Base-by-base conservation (phyloP, 2,797 vertebrate species). In the Channa striata region DNA sequence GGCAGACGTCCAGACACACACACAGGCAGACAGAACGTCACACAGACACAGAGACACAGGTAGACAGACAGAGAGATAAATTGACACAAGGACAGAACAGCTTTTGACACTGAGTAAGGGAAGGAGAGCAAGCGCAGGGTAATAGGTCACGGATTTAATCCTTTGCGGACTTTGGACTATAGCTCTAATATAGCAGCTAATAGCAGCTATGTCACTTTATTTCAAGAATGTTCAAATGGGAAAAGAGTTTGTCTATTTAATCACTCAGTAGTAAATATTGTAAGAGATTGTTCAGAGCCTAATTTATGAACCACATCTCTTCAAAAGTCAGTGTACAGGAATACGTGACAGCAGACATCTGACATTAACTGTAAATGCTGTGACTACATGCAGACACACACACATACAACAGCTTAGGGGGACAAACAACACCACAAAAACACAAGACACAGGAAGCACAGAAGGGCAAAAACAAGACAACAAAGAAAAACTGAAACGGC, bases 11-110 rank as follows among this genome's bases (percentile, higher is more conserved):
- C 88, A 92, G 78, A 92, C 90, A 67, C 62, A 75, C 73, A 37
- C 66, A 86, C 71, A 88, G 63, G 66, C 61, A 87, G 66, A 85
- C 72, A 84, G 69, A 56, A 72, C 68, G 68, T 82, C 84, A 87
- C 74, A 90, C 85, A 88, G 61, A 90, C 73, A 80, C 66, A 87
- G 48, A 68, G 82, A 92, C 86, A 93, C 84, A 91, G 77, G 85
- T 87, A 91, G 90, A 92, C 90, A 93, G 71, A 93, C 90, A 92
- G 83, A 94, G 74, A 93, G 87, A 94, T 92, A 94, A 93, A 93
- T 93, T 87, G 90, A 93, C 90, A 90, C 87, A 81, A 77, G 82
- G 91, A 93, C 86, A 87, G 82, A 90, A 81, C 80, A 86, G 81
- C 79, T 85, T 84, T 72, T 74, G 87, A 86, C 83, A 90, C 73